These are phyloP conservation scores for Hemiscyllium ocellatum DNA, from an alignment of 2,113 vertebrate species.

Conservation along the genomic window DNA sequence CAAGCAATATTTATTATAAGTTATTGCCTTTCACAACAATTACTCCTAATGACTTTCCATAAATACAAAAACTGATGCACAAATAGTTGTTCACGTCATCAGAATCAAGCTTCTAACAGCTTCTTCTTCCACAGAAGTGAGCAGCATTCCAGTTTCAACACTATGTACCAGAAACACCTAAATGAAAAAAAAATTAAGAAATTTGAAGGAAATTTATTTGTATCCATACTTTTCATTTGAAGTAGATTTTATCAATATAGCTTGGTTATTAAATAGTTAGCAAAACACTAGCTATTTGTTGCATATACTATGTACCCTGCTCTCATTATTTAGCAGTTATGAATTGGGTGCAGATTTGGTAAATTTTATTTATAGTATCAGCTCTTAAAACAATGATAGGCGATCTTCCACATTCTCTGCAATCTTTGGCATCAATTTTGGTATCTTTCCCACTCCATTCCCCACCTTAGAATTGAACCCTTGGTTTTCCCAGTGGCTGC, in stretches of 20 bases:
- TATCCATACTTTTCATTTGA: background rate
- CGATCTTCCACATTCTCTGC: too few relatives aligned
- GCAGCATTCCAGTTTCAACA: constrained; percentile 19
- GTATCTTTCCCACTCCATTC: too few relatives aligned
- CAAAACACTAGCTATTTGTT: background rate
- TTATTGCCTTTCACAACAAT: constrained; percentile 24
- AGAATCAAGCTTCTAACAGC: background rate
- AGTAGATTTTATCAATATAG: background rate
- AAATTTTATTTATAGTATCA: background rate
- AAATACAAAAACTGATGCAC: constrained; percentile 20
- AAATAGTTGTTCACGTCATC: background rate
- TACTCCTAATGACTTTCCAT: background rate
- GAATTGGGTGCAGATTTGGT: background rate
- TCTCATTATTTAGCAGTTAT: background rate
- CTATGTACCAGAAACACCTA: background rate
- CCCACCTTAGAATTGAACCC: background rate
- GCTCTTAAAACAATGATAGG: background rate
- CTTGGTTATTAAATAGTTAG: background rate
- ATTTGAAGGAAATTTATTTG: background rate
- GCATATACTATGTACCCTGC: background rate
- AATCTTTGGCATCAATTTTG: background rate
- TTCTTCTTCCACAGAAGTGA: background rate
- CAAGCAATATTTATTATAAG: background rate
- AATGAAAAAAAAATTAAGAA: background rate
- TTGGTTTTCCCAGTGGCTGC: background rate